These are phyloP conservation scores for Heliconius cydno DNA, from an alignment of 2,888 invertebrate species.

Conservation along the genomic window DNA sequence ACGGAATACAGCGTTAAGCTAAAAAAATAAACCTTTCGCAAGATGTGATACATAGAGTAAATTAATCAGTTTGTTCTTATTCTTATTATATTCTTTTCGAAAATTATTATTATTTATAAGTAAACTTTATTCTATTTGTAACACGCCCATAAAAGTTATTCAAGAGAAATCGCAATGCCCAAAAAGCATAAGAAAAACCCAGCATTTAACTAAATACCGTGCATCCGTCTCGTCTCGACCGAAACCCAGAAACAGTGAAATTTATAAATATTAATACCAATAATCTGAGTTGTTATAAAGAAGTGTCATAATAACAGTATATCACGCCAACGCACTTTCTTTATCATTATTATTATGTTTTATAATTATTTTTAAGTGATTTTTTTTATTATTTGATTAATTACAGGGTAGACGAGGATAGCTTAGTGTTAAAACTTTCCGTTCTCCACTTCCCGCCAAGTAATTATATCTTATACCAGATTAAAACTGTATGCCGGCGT, in stretches of 20 bases:
- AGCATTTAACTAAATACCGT: background rate
- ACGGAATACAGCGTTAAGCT: background rate
- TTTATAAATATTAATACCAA: constrained; percentile 28
- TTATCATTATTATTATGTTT: background rate
- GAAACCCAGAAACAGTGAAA: constrained; percentile 30
- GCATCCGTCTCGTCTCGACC: constrained; percentile 14
- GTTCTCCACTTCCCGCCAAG: too few relatives aligned
- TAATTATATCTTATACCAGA: too few relatives aligned
- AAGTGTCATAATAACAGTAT: constrained; percentile 28
- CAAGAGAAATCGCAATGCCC: constrained; percentile 9
- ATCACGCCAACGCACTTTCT: constrained; percentile 34
- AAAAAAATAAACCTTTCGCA: background rate
- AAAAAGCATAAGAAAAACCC: constrained; percentile 19
- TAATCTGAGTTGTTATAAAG: constrained; percentile 10
- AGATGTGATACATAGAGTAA: too few relatives aligned
- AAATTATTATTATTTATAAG: background rate
- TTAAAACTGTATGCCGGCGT: too few relatives aligned
- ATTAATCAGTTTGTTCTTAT: too few relatives aligned
- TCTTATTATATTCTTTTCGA: too few relatives aligned
- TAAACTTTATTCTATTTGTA: background rate
- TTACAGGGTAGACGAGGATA: background rate
- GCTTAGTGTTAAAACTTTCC: too few relatives aligned
- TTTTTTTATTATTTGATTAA: background rate
- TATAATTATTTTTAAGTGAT: background rate
- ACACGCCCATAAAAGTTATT: constrained; percentile 7